Evolutionary conservation across 2,113 vertebrate genomes (phyloP), one percentile per base, ranked within the genome.

Genomic region (Corythornis madagascariensis): DNA sequence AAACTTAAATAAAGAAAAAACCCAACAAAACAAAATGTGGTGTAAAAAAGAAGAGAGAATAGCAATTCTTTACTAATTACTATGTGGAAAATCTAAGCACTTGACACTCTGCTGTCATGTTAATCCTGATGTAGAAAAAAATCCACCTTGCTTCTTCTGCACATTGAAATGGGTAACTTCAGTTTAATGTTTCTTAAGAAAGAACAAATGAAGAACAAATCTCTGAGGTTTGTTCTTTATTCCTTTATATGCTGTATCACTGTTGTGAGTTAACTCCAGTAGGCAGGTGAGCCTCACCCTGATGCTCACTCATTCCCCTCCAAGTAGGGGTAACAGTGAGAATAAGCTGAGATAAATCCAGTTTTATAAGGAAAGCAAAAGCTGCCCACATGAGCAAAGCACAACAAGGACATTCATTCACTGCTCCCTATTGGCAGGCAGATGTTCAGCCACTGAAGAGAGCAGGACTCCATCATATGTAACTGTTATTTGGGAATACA

Each of bases 241-340:
- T 75, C 19, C 4, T 66, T 88, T n/a, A 42, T 29, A 31, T 33
- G 13, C 11, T 52, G 31, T 21, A 47, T 6, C 15, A 43, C 19
- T 40, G 10, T 11, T 52, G 7, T 47, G 16, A 10, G 8, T n/a
- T 52, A 69, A 64, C 2, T 2, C 4, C 4, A 83, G 29, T 6
- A 83, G 48, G 11, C 11, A 1, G 2, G 8, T 69, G 15, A 69
- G 28, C 25, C 18, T 17, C 31, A 73, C 7, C 20, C 3, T 35
- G 25, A 28, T 7, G 3, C 19, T 74, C 4, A 0, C 4, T 61
- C 11, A 7, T 5, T 48, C 2, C 5, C 2, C 2, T 0, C 0
- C 8, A 21, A 31, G 13, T 4, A 26, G 7, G 29, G 14, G 22
- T 47, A 78, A 57, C 19, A 53, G 12, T 13, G 28, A 87, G 10